These are phyloP conservation scores for Psilopsiagon aurifrons DNA, from an alignment of 2,113 vertebrate genomes.

Conservation along the genomic window DNA sequence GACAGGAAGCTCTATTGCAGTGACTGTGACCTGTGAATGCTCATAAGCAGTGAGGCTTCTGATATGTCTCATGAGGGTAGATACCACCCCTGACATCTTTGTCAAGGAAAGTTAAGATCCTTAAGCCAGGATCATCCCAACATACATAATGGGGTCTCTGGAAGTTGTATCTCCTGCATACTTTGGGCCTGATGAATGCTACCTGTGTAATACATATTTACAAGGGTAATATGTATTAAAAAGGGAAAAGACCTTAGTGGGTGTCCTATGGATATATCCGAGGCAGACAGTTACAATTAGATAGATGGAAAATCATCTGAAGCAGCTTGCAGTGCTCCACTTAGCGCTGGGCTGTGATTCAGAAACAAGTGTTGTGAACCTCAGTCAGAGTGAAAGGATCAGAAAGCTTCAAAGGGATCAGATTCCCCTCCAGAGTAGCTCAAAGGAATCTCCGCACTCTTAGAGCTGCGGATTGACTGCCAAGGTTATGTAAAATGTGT, in stretches of 20 bases:
- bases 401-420: not conserved
- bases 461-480: not conserved
- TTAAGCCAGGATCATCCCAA: not conserved
- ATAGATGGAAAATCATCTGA: not conserved
- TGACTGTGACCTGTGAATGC: not conserved
- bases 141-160: too few species aligned
- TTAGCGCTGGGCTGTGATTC: not conserved
- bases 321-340: not conserved
- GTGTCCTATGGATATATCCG: not conserved
- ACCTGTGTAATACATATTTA: not conserved
- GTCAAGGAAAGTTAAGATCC: not conserved
- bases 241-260: not conserved
- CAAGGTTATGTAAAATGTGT: not conserved
- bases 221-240: not conserved
- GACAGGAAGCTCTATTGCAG: not conserved
- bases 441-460: not conserved
- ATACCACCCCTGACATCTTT: not conserved
- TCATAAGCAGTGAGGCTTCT: not conserved
- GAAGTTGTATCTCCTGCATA: not conserved
- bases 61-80: not conserved
- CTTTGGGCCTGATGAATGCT: not conserved
- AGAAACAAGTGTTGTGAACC: accelerated
- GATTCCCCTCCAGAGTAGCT: not conserved
- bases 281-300: not conserved
- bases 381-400: not conserved